These are phyloP conservation scores for Himantopus leucocephalus DNA, from an alignment of 2,113 vertebrate genomes.

Conservation along the genomic window DNA sequence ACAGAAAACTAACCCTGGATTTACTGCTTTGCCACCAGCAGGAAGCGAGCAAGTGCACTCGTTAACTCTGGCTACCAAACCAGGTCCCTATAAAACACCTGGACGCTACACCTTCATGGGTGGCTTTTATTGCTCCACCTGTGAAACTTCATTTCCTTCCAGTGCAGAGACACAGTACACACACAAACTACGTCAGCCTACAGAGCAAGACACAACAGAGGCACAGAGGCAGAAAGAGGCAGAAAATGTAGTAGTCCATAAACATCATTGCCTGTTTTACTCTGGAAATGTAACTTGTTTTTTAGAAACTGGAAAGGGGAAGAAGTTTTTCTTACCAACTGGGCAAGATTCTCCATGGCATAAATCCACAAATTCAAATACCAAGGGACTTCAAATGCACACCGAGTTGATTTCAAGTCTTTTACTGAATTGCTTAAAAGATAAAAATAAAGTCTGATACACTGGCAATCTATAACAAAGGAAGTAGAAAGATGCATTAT, in stretches of 20 bases:
- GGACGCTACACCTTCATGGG: neutral
- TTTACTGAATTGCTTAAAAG: neutral
- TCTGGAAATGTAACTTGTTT: neutral
- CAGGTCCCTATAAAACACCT: neutral
- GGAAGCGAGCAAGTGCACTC: neutral
- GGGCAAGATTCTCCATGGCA: neutral
- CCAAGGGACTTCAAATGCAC: neutral
- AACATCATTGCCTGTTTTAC: neutral
- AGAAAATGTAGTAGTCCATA: neutral
- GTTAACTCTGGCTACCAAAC: neutral
- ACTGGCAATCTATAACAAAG: neutral
- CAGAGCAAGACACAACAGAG: neutral
- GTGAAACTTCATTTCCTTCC: neutral
- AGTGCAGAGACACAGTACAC: neutral
- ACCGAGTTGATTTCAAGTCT: neutral
- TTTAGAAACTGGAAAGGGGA: neutral
- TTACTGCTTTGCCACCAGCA: neutral
- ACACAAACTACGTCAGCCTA: neutral
- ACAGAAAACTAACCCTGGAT: neutral
- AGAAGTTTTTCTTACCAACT: neutral
- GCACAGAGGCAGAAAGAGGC: neutral
- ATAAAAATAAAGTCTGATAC: neutral
- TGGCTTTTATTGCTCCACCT: neutral
- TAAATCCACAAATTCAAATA: neutral
- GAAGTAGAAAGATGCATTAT: neutral